Conservation (phyloP, 2,113 vertebrate genomes). For the Zosterops lateralis region DNA sequence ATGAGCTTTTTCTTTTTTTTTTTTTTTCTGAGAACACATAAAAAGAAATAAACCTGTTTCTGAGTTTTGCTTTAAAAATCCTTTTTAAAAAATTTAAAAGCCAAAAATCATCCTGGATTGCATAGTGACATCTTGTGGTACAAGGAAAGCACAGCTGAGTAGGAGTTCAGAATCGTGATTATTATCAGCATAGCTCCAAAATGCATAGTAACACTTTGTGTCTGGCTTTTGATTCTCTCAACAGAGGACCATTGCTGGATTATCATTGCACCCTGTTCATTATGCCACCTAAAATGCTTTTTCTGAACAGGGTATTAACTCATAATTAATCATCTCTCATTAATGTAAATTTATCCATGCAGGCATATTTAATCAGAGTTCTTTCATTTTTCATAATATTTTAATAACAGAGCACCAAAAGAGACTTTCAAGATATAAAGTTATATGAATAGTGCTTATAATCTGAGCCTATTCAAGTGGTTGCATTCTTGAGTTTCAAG, state of each 20-base stretch:
- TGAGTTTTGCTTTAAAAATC: background rate
- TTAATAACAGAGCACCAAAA: constrained; percentile 64
- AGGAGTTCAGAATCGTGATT: background rate
- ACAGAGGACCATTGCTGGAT: background rate
- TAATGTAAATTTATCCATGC: constrained; percentile 62
- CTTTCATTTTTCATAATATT: constrained; percentile 70
- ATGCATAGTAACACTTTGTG: background rate
- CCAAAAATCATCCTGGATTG: constrained; percentile 67
- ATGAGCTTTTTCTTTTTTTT: constrained; percentile 13
- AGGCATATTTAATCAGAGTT: constrained; percentile 63
- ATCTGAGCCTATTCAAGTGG: constrained; percentile 1
- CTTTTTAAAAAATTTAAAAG: background rate
- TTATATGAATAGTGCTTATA: constrained; percentile 49
- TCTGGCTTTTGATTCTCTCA: constrained; percentile 52
- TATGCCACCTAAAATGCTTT: constrained; percentile 52
- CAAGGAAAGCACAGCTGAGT: constrained; percentile 2
- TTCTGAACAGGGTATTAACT: constrained; percentile 44
- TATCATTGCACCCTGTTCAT: constrained; percentile 34
- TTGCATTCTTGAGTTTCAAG: constrained; percentile 8
- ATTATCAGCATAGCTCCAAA: constrained; percentile 4
- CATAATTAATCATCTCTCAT: constrained; percentile 65
- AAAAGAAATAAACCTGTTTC: constrained; percentile 45
- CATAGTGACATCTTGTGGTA: constrained; percentile 79
- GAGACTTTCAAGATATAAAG: constrained; percentile 48
- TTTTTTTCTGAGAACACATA: constrained; percentile 27